Evolutionary conservation across 2,113 vertebrate species (phyloP).

Genomic region (Odobenus rosmarus): DNA sequence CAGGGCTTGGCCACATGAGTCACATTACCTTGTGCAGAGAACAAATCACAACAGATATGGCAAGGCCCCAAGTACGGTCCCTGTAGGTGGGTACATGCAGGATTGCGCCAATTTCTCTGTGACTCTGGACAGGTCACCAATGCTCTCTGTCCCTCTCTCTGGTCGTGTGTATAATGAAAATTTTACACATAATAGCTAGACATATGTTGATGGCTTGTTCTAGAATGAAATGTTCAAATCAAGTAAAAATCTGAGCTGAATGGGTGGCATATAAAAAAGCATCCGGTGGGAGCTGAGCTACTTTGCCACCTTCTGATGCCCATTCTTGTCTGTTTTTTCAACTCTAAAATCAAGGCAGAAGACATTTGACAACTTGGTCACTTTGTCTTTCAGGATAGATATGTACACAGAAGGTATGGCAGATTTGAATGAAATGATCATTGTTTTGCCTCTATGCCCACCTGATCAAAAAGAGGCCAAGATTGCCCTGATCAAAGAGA

Average conservation of each 20-base stretch:
- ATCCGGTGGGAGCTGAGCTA: not conserved
- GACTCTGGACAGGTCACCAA: not conserved
- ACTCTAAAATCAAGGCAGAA: not conserved
- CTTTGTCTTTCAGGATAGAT: slow-evolving; percentile 86
- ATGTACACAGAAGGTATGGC: slow-evolving; percentile 87
- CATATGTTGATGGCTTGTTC: not conserved
- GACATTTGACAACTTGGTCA: not conserved
- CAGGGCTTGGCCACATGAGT: not conserved
- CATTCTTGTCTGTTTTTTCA: not conserved
- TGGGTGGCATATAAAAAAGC: not conserved
- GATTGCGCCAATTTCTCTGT: not conserved
- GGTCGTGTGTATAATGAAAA: not conserved
- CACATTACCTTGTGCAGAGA: not conserved
- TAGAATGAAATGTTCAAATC: not conserved
- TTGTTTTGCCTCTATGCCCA: slow-evolving; percentile 58
- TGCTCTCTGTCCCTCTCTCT: not conserved
- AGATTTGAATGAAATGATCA: slow-evolving; percentile 85
- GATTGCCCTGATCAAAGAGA: slow-evolving; percentile 78
- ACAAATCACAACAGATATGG: not conserved
- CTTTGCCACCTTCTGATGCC: not conserved
- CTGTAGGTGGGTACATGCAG: too few species aligned
- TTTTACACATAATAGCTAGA: not conserved
- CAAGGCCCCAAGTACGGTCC: not conserved
- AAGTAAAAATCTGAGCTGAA: not conserved
- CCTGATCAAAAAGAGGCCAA: slow-evolving; percentile 72